phyloP scores from a whole-genome alignment of 2,888 invertebrate species.

The Zygothrica quintamaculata region DNA sequence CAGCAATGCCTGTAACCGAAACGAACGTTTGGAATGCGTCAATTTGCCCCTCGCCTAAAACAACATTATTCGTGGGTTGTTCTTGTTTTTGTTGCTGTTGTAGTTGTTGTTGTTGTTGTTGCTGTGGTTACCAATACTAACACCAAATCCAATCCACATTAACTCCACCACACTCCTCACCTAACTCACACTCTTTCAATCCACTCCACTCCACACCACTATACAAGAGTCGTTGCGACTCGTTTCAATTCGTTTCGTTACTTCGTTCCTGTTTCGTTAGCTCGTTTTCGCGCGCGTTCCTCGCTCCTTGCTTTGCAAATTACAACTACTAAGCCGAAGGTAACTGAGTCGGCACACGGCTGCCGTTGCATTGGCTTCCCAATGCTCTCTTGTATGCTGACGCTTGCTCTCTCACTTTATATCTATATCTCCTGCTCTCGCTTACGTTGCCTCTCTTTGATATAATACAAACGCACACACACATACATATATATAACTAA shows the following conservation, averaged over 20 bases:
- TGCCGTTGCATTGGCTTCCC: constrained; percentile 46
- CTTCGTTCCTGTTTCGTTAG: constrained; percentile 44
- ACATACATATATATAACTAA: not conserved
- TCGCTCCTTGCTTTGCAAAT: constrained; percentile 78
- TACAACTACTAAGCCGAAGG: constrained; percentile 75
- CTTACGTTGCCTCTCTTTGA: constrained; percentile 21
- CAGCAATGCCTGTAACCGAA: constrained; percentile 44
- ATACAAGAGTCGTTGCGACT: constrained; percentile 28
- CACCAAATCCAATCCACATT: constrained; percentile 29
- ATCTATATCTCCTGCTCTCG: constrained; percentile 22
- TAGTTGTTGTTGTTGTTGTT: constrained; percentile 50
- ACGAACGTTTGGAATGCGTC: constrained; percentile 72
- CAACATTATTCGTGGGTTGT: constrained; percentile 12
- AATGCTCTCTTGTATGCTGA: constrained; percentile 26
- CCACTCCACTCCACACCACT: constrained; percentile 26
- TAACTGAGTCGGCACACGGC: constrained; percentile 67
- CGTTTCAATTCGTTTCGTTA: constrained; percentile 30
- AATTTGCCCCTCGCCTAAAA: constrained; percentile 51
- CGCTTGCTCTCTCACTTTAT: constrained; percentile 16
- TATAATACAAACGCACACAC: not conserved
- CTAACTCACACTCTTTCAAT: constrained; percentile 22
- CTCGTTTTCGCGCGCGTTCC: constrained; percentile 72
- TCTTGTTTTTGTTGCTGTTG: constrained; percentile 55
- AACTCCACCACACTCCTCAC: constrained; percentile 15
- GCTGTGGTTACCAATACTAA: constrained; percentile 54